phyloP scores from a whole-genome alignment of 1,140 invertebrate genomes.

The Drosophila persimilis region DNA sequence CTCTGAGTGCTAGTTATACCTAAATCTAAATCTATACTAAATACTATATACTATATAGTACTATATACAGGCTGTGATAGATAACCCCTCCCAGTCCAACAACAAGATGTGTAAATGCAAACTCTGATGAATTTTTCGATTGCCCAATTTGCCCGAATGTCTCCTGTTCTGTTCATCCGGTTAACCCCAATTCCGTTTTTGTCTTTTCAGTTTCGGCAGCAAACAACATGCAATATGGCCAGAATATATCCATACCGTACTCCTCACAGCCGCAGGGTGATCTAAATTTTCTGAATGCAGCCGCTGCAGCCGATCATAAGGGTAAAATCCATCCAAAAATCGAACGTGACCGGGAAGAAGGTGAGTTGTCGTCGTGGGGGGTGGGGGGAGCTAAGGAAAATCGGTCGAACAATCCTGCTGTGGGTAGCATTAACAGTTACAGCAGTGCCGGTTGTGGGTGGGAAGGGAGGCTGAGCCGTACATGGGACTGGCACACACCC shows the following conservation, averaged over 20 bases:
- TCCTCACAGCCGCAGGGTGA: constrained; percentile 81
- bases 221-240: constrained; percentile 83
- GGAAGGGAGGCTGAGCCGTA: constrained; percentile 72
- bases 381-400: too few relatives aligned
- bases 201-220: constrained; percentile 74
- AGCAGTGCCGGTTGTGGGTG: background rate
- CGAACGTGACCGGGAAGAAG: constrained; percentile 83
- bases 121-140: background rate
- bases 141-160: background rate
- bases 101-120: constrained; percentile 26
- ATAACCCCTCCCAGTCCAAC: too few relatives aligned
- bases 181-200: constrained; percentile 22
- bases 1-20: constrained; percentile 3
- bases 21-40: constrained; percentile 25
- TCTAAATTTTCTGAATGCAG: constrained; percentile 82
- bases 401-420: background rate
- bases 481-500: too few relatives aligned
- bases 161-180: background rate
- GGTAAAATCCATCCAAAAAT: constrained; percentile 83
- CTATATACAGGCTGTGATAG: constrained; percentile 24
- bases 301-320: constrained; percentile 80
- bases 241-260: constrained; percentile 83
- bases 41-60: background rate
- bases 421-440: too few relatives aligned
- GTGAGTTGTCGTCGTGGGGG: constrained; percentile 60